Conservation (phyloP, 2,797 vertebrate genomes). For the Busarellus nigricollis region DNA sequence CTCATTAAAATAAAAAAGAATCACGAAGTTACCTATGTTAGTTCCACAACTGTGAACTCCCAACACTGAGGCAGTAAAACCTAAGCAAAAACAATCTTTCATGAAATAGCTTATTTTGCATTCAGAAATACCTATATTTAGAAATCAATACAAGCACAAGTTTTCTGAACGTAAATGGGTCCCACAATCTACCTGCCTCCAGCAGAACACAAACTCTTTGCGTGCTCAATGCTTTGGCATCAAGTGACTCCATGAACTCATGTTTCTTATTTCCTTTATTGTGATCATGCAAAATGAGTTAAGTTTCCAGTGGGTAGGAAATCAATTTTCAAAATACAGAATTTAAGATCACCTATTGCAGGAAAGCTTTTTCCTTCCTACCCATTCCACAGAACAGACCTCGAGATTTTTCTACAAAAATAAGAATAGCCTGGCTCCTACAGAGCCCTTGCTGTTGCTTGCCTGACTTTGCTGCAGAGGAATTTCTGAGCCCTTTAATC, state of each 20-base stretch:
- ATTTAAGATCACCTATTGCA: neutral
- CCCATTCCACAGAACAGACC: neutral
- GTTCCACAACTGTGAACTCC: neutral
- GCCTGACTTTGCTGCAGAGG: neutral
- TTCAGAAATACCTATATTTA: neutral
- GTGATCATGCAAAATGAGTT: neutral
- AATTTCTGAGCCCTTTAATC: neutral
- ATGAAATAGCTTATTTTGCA: neutral
- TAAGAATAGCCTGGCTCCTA: neutral
- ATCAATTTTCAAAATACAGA: neutral
- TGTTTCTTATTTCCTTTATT: neutral
- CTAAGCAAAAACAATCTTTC: neutral
- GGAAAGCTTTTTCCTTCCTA: neutral
- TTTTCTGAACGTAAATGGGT: neutral
- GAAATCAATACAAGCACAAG: neutral
- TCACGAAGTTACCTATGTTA: neutral
- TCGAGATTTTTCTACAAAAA: neutral
- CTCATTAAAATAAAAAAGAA: neutral
- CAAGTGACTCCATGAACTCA: neutral
- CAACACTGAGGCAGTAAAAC: neutral
- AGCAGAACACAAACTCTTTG: neutral
- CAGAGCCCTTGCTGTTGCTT: neutral
- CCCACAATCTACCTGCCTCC: neutral
- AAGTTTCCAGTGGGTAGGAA: neutral
- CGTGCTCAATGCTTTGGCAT: accelerated